Conservation (phyloP, 2,797 vertebrate species). For the Muscicapa comitata region DNA sequence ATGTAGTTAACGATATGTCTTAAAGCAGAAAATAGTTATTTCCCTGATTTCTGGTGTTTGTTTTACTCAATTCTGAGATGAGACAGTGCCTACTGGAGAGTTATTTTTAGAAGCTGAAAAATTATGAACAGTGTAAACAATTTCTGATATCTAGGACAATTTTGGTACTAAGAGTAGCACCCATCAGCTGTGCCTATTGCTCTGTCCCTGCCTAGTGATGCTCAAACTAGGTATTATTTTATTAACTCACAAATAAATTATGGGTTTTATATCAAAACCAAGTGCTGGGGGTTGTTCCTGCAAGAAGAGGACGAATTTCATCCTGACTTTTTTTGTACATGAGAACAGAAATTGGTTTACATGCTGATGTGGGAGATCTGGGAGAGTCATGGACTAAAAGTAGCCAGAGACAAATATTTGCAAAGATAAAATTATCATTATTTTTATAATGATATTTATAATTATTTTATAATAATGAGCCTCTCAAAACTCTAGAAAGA, state of each 20-base stretch:
- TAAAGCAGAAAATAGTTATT: not conserved
- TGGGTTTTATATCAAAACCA: not conserved
- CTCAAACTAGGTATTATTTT: not conserved
- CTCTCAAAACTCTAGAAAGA: not conserved
- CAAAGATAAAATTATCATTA: not conserved
- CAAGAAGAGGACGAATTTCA: not conserved
- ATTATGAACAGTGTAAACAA: not conserved
- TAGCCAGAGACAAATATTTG: not conserved
- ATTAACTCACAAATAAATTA: not conserved
- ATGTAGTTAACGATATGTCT: not conserved
- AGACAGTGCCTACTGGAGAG: not conserved
- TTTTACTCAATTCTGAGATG: not conserved
- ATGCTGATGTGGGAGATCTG: not conserved
- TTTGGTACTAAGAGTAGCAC: not conserved
- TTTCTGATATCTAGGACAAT: not conserved
- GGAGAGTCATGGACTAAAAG: not conserved
- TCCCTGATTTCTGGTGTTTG: not conserved
- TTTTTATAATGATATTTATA: not conserved
- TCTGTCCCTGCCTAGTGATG: not conserved
- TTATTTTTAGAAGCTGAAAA: conserved; percentile 14
- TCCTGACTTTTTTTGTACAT: not conserved
- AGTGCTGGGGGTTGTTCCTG: not conserved
- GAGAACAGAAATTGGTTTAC: not conserved
- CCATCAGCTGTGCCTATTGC: not conserved
- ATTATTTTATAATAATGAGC: not conserved